phyloP scores from a whole-genome alignment of 2,888 invertebrate genomes.

The Metellina segmentata region DNA sequence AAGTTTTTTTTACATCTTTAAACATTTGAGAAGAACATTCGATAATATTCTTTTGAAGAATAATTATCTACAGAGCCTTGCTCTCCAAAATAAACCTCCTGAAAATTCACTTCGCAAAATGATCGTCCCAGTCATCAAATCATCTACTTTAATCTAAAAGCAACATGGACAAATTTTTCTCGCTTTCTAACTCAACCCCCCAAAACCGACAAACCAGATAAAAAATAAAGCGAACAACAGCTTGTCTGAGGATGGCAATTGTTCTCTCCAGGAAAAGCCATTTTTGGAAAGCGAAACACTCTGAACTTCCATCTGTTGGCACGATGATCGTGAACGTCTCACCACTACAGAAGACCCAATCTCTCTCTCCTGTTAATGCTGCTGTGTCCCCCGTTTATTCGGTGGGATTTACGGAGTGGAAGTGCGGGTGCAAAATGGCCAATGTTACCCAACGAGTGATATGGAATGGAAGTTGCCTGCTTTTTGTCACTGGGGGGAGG shows the following conservation, averaged over 20 bases:
- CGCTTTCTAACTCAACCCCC: no score
- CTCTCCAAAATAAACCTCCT: no score
- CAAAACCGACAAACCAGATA: background rate
- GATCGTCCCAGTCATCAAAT: no score
- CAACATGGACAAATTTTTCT: no score
- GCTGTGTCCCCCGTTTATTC: conserved; percentile 12
- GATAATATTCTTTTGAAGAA: no score
- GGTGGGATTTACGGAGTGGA: conserved; percentile 21
- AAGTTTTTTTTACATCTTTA: no score
- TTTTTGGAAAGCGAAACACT: conserved; percentile 1
- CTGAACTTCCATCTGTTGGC: conserved; percentile 25
- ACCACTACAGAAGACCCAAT: background rate
- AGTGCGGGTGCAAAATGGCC: background rate
- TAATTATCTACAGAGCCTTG: no score
- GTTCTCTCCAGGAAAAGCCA: background rate
- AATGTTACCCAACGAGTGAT: background rate
- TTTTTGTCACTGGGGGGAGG: background rate
- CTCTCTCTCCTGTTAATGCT: background rate
- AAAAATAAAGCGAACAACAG: background rate
- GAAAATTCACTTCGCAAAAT: no score
- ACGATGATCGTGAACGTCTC: background rate
- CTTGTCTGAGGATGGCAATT: background rate
- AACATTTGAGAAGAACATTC: no score
- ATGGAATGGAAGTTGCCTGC: background rate
- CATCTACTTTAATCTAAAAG: no score